These are phyloP conservation scores for Clostera curtula DNA, from an alignment of 2,888 invertebrate species.

Conservation along the genomic window DNA sequence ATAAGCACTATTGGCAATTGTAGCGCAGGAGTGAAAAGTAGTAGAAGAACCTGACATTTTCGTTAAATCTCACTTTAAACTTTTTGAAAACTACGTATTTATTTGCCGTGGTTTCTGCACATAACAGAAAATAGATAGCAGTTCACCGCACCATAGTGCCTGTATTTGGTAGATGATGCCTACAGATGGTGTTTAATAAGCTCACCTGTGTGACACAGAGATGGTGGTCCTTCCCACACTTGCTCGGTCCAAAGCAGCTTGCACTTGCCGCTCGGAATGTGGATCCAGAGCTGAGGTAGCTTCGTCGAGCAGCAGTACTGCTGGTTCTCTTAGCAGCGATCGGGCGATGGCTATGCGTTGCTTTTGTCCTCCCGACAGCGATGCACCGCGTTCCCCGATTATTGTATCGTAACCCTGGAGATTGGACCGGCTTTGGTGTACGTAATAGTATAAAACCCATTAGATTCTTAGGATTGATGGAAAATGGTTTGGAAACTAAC, in stretches of 20 bases:
- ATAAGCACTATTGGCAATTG: no score
- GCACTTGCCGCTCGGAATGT: constrained; percentile 86
- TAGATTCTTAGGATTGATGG: no score
- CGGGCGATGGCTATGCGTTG: constrained; percentile 90
- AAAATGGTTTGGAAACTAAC: no score
- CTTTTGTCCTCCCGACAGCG: constrained; percentile 88
- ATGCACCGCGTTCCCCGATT: constrained; percentile 87
- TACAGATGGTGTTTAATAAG: background rate
- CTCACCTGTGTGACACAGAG: constrained; percentile 79
- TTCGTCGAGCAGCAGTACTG: constrained; percentile 84
- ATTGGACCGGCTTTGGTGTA: no score
- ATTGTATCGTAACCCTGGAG: constrained; percentile 84
- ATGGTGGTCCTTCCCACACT: constrained; percentile 82
- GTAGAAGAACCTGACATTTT: no score
- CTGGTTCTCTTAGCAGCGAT: constrained; percentile 84
- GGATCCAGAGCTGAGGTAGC: constrained; percentile 90
- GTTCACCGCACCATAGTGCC: no score
- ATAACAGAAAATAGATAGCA: no score
- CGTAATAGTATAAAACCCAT: no score
- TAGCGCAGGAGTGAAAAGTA: no score
- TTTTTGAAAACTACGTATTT: no score
- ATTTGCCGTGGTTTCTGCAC: no score
- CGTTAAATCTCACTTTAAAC: no score
- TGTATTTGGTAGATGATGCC: background rate
- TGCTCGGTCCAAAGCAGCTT: constrained; percentile 83